Evolutionary conservation across 2,113 vertebrate species (phyloP).

Genomic region (Serilophus lunatus): DNA sequence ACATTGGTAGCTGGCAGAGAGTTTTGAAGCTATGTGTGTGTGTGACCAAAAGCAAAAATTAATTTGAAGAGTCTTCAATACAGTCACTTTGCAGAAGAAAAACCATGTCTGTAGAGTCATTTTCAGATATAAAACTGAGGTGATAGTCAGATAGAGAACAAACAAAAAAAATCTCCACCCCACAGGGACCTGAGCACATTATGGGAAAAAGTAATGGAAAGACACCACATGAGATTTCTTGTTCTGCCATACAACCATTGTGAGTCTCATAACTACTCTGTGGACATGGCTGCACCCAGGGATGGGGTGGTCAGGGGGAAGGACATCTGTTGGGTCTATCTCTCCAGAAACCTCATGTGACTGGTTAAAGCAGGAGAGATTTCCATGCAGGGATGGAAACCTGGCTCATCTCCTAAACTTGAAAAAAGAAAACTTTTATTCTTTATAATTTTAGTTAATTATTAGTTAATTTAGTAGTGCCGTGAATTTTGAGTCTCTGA

Average conservation of each 20-base stretch:
- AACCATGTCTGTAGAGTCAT: not conserved
- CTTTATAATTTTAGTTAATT: not conserved
- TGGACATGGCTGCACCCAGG: not conserved
- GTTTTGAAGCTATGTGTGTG: not conserved
- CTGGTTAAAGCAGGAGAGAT: not conserved
- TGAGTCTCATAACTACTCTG: not conserved
- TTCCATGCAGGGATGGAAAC: not conserved
- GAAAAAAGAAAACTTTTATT: not conserved
- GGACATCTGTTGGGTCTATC: not conserved
- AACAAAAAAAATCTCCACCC: not conserved
- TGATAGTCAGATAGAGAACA: not conserved
- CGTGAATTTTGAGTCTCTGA: not conserved
- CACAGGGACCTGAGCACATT: not conserved
- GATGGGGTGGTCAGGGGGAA: not conserved
- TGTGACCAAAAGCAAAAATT: not conserved
- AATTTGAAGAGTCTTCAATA: not conserved
- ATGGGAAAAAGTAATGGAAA: not conserved
- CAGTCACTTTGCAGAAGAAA: not conserved
- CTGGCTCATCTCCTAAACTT: not conserved
- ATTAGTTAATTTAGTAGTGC: no score
- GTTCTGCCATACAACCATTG: not conserved
- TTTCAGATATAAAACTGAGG: not conserved
- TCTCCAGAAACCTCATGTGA: not conserved
- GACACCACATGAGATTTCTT: not conserved
- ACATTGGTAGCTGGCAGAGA: not conserved